These are phyloP conservation scores for Pyrgilauda ruficollis DNA, from an alignment of 2,113 vertebrate genomes.

Conservation along the genomic window DNA sequence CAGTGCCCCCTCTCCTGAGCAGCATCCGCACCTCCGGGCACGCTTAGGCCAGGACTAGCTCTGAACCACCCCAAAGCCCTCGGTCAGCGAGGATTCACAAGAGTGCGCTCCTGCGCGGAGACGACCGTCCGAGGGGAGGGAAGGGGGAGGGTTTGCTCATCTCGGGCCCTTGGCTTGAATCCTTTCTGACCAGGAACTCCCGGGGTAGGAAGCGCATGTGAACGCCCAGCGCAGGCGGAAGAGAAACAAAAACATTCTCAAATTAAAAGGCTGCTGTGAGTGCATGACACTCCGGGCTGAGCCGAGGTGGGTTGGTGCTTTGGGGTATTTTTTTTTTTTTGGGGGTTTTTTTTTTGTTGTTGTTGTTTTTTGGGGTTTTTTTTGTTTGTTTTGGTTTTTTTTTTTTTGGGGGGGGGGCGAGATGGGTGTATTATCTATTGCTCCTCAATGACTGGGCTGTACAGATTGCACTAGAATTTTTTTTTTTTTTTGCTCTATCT, in stretches of 20 bases:
- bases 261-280: not conserved
- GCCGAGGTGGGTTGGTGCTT: not conserved
- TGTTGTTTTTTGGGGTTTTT: too few relatives aligned
- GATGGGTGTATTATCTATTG: not conserved
- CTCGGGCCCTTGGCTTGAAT: not conserved
- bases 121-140: too few relatives aligned
- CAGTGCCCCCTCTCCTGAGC: not conserved
- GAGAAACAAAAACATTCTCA: not conserved
- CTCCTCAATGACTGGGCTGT: not conserved
- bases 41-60: not conserved
- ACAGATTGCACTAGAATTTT: too few relatives aligned
- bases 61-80: fast-evolving
- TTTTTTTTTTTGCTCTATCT: fast-evolving
- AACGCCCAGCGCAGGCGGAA: fast-evolving
- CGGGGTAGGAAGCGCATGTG: fast-evolving
- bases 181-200: not conserved
- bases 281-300: fast-evolving
- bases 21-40: not conserved
- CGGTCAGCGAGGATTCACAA: fast-evolving
- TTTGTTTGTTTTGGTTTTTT: too few relatives aligned
- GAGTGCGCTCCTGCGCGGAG: not conserved
- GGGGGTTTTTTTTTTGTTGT: too few relatives aligned
- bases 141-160: too few relatives aligned
- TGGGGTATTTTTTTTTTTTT: not conserved
- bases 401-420: too few relatives aligned